Conservation (phyloP, 2,888 invertebrate genomes). For the Chirona hameri region DNA sequence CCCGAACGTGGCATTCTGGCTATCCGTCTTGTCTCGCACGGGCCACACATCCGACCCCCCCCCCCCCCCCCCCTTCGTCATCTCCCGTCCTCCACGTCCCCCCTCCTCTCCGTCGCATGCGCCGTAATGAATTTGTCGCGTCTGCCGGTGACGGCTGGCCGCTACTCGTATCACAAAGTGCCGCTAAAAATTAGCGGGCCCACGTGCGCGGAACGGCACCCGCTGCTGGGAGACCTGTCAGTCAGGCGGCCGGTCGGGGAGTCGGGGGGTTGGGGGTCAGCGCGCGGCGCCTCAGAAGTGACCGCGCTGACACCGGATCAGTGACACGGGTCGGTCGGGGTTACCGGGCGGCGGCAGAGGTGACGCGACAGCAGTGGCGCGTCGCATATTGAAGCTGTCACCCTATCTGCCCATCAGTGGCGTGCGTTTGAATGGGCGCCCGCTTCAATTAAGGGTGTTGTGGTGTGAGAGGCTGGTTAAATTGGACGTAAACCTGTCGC, state of each 20-base stretch:
- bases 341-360: background rate
- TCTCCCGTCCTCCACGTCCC: background rate
- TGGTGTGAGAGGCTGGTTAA: background rate
- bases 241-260: conserved; percentile 22
- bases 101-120: background rate
- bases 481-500: background rate
- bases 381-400: conserved; percentile 10
- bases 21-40: background rate
- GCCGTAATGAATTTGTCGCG: conserved; percentile 23
- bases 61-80: background rate
- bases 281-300: background rate
- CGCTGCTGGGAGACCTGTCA: background rate
- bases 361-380: too few relatives aligned
- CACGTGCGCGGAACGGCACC: background rate
- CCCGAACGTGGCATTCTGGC: background rate
- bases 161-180: conserved; percentile 13
- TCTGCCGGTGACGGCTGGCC: background rate
- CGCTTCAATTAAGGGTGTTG: background rate
- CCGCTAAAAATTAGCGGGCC: conserved; percentile 14
- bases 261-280: conserved; percentile 1
- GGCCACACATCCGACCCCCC: background rate
- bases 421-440: background rate
- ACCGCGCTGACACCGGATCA: background rate
- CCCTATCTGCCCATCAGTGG: background rate
- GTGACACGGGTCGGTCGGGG: background rate